A percentile compares a stretch with the other conserved stretches of the same genome.
Conservation (phyloP, 1,140 invertebrate genomes). For the Megalopta genalis region DNA sequence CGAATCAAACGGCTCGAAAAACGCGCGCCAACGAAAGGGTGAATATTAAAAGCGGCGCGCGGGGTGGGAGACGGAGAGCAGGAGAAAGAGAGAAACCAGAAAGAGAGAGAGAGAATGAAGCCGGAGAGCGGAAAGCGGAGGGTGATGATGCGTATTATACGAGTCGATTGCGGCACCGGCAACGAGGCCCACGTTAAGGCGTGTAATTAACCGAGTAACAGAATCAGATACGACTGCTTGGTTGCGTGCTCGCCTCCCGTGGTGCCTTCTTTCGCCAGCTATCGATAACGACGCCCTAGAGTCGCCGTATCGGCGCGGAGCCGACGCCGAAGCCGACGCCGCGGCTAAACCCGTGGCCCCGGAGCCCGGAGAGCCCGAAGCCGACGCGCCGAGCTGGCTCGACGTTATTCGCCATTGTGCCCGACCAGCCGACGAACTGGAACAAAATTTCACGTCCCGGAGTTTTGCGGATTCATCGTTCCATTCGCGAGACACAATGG, state of each 20-base stretch:
- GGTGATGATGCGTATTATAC: constrained; percentile 73
- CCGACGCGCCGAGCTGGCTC: not conserved
- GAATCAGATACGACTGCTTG: constrained; percentile 76
- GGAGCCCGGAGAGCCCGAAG: too few species aligned
- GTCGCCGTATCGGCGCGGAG: constrained; percentile 19
- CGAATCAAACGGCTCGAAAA: constrained; percentile 53
- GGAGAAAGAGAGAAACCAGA: constrained; percentile 20
- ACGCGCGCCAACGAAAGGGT: constrained; percentile 53
- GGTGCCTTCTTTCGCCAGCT: constrained; percentile 59
- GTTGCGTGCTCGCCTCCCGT: constrained; percentile 65
- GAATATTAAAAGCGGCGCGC: constrained; percentile 47
- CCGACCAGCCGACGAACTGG: constrained; percentile 21
- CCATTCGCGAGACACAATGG: constrained; percentile 40
- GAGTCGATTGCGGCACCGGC: constrained; percentile 71
- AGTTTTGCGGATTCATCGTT: constrained; percentile 52
- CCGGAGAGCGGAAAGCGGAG: constrained; percentile 51
- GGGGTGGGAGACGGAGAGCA: not conserved
- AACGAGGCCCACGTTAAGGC: constrained; percentile 70
- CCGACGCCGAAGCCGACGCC: too few species aligned
- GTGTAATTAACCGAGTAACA: constrained; percentile 78
- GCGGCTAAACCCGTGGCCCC: too few species aligned
- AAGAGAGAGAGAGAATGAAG: constrained; percentile 19
- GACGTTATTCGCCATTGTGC: constrained; percentile 13
- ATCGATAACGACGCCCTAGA: constrained; percentile 58
- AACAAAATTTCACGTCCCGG: constrained; percentile 51